Conservation (phyloP, 1,140 invertebrate species). For the Microplitis mediator region DNA sequence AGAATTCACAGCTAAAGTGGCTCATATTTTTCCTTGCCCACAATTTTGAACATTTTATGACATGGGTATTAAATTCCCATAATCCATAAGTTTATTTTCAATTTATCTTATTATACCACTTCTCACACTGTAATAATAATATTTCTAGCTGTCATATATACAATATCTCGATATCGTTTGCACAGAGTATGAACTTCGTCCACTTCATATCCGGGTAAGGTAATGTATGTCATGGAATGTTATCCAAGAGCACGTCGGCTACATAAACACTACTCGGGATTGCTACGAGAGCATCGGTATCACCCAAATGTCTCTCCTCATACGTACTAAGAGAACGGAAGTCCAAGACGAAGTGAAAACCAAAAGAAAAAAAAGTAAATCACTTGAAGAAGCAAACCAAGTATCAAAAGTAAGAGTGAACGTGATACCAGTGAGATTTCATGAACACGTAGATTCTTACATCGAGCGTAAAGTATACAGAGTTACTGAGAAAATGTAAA, state of each 20-base stretch:
- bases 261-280: constrained; percentile 27
- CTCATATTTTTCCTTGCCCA: too few relatives aligned
- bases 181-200: constrained; percentile 3
- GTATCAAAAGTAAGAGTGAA: neutral
- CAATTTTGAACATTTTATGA: neutral
- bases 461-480: constrained; percentile 29
- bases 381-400: neutral
- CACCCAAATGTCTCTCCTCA: neutral
- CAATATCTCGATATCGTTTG: constrained; percentile 5
- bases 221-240: constrained; percentile 5
- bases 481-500: neutral
- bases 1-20: too few relatives aligned
- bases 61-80: neutral
- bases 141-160: neutral
- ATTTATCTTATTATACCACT: too few relatives aligned
- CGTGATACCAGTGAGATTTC: neutral
- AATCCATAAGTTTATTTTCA: neutral
- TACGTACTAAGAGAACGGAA: too few relatives aligned
- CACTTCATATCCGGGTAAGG: constrained; percentile 14
- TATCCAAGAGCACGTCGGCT: constrained; percentile 28
- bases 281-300: constrained; percentile 16
- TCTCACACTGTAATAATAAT: neutral
- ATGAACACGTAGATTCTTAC: constrained; percentile 29
- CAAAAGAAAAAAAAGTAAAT: neutral
- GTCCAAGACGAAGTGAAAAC: too few relatives aligned